Percentiles rank a stretch among this genome's conserved stretches.
Evolutionary conservation across 2,888 invertebrate genomes (phyloP).

Genomic region (Criorhina ranunculi): DNA sequence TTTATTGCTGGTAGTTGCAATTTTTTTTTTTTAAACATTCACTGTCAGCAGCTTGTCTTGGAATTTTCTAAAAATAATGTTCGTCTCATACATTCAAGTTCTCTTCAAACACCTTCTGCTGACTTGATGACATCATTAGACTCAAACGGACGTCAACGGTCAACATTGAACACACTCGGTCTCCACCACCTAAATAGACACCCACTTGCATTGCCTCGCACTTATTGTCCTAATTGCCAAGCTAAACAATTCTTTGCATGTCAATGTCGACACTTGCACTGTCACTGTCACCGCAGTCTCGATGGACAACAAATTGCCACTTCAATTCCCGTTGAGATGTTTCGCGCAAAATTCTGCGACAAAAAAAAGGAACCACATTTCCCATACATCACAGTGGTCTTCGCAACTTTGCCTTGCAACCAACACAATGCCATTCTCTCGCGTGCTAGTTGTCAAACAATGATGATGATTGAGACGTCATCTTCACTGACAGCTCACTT

Average conservation of each 20-base stretch:
- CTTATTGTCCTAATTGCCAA: constrained; percentile 35
- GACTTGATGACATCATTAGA: not conserved
- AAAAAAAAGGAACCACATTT: constrained; percentile 29
- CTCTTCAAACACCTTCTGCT: no score
- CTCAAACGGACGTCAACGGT: not conserved
- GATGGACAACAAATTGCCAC: constrained; percentile 71
- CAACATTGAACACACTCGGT: constrained; percentile 6
- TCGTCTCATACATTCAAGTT: no score
- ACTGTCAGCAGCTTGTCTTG: no score
- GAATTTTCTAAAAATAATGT: not conserved
- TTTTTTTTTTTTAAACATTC: no score
- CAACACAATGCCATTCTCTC: constrained; percentile 62
- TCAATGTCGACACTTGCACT: constrained; percentile 42
- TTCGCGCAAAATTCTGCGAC: constrained; percentile 48
- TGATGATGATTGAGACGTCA: constrained; percentile 74
- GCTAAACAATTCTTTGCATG: constrained; percentile 40
- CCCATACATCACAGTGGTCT: constrained; percentile 25
- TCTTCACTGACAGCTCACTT: constrained; percentile 74
- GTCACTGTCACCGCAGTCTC: constrained; percentile 34
- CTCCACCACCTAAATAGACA: constrained; percentile 14
- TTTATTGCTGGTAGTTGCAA: no score
- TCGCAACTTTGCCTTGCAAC: not conserved
- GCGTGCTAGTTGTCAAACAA: constrained; percentile 75
- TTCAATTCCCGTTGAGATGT: constrained; percentile 52
- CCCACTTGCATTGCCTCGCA: constrained; percentile 12